Conservation (phyloP, 2,797 vertebrate genomes). For the Luscinia luscinia region DNA sequence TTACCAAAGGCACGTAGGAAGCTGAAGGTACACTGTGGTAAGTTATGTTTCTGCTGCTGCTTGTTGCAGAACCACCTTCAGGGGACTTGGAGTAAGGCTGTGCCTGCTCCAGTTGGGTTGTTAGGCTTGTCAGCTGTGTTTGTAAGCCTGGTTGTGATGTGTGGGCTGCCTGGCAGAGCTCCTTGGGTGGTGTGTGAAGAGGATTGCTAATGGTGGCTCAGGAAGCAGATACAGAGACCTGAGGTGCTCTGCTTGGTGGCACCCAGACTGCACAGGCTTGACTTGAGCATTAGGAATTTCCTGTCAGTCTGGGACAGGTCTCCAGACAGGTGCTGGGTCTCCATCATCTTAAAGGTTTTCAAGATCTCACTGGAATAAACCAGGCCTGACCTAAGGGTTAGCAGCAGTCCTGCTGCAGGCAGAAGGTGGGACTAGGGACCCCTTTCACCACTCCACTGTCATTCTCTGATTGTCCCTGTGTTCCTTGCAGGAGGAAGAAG, state of each 20-base stretch:
- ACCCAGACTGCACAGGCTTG: neutral
- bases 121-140: neutral
- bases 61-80: neutral
- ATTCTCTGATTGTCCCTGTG: neutral
- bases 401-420: neutral
- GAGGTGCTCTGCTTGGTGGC: neutral
- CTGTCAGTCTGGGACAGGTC: neutral
- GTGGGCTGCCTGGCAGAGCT: neutral
- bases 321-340: neutral
- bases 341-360: neutral
- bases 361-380: neutral
- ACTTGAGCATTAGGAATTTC: neutral
- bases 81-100: neutral
- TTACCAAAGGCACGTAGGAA: neutral
- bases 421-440: neutral
- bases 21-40: fast-evolving
- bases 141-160: neutral
- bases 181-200: neutral
- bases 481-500: constrained; percentile 90
- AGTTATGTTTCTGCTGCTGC: neutral
- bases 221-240: neutral
- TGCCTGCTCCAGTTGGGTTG: neutral
- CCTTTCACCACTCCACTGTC: neutral
- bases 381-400: neutral
- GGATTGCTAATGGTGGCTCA: neutral